Conservation (phyloP, 1,140 invertebrate genomes). For the Glomeris maerens region DNA sequence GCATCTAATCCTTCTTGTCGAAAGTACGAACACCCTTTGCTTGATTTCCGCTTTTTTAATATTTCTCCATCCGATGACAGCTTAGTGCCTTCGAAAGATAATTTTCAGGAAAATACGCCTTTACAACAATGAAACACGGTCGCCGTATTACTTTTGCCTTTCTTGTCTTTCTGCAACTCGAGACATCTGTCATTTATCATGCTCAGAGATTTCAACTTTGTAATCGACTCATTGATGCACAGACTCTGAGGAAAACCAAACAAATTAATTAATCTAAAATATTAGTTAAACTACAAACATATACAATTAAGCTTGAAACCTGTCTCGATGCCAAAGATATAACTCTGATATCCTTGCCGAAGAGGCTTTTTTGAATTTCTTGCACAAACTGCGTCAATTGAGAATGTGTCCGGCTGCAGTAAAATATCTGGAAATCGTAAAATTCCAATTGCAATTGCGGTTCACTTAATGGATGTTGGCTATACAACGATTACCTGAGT, state of each 20-base stretch:
- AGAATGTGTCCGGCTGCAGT: constrained; percentile 91
- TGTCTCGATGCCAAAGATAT: constrained; percentile 72
- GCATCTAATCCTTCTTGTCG: constrained; percentile 46
- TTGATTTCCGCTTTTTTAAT: constrained; percentile 36
- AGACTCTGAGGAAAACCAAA: constrained; percentile 46
- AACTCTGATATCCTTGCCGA: constrained; percentile 52
- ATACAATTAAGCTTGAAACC: constrained; percentile 17
- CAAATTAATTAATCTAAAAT: constrained; percentile 5
- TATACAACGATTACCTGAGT: too few relatives aligned
- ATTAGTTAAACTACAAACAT: background rate
- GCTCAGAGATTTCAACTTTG: constrained; percentile 52
- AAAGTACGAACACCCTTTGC: constrained; percentile 50
- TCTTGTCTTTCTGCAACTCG: constrained; percentile 65
- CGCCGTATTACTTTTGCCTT: constrained; percentile 25
- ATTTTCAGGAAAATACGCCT: background rate
- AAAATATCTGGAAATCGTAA: constrained; percentile 57
- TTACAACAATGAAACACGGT: constrained; percentile 1
- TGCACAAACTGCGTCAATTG: constrained; percentile 86
- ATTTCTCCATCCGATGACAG: constrained; percentile 44
- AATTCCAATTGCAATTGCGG: constrained; percentile 5
- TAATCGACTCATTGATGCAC: constrained; percentile 76
- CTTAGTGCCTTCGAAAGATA: constrained; percentile 29
- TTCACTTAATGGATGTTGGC: too few relatives aligned
- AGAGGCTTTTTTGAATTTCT: constrained; percentile 75
- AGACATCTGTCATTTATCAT: constrained; percentile 90